Percentiles rank a stretch among this genome's conserved stretches.
phyloP scores from a whole-genome alignment of 2,797 vertebrate species.

The Pangasius macronema region DNA sequence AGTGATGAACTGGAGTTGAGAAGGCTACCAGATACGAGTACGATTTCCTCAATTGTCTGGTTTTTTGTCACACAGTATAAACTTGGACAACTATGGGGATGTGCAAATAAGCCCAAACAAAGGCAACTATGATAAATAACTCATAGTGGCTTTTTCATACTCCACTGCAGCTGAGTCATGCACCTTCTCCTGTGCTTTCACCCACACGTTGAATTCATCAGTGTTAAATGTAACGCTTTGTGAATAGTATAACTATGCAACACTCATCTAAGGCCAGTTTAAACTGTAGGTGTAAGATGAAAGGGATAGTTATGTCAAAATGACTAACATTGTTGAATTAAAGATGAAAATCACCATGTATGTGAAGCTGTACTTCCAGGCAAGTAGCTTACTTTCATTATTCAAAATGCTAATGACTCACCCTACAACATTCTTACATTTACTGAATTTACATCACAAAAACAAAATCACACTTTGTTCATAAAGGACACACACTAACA shows the following conservation, averaged over 20 bases:
- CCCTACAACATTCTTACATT: background rate
- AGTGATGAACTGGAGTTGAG: slow-evolving; percentile 67
- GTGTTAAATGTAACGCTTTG: slow-evolving; percentile 23
- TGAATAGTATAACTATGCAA: slow-evolving; percentile 3
- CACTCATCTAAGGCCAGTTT: slow-evolving; percentile 4
- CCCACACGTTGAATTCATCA: slow-evolving; percentile 29
- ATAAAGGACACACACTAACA: background rate
- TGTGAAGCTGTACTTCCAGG: background rate
- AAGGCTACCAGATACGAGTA: slow-evolving; percentile 70
- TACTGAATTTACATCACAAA: background rate
- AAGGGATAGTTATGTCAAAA: background rate
- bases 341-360: background rate
- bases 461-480: background rate
- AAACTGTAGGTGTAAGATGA: background rate
- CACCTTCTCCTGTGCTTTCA: slow-evolving; percentile 44
- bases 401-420: background rate
- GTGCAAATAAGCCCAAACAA: slow-evolving; percentile 19
- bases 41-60: slow-evolving; percentile 67
- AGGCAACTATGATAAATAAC: slow-evolving; percentile 53
- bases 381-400: background rate
- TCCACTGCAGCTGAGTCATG: slow-evolving; percentile 45
- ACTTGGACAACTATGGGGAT: slow-evolving; percentile 58
- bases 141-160: slow-evolving; percentile 40
- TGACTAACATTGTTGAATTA: background rate
- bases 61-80: slow-evolving; percentile 70